These are phyloP conservation scores for Tetramorium bicarinatum DNA, from an alignment of 2,888 invertebrate genomes.

Conservation along the genomic window DNA sequence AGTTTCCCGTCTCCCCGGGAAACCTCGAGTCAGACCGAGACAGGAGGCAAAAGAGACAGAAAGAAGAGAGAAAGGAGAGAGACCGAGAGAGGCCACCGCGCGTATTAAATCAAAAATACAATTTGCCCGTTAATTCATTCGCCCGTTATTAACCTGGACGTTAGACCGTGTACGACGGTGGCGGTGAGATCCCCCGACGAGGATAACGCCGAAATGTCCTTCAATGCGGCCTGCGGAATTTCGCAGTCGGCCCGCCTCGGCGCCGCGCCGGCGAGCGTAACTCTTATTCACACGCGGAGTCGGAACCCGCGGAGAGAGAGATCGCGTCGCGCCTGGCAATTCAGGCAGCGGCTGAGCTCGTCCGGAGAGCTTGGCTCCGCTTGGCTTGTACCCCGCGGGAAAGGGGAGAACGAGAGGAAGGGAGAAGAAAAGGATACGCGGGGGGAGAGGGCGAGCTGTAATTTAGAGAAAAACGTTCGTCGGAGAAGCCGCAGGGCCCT, in stretches of 20 bases:
- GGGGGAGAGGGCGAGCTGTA: slow-evolving; percentile 72
- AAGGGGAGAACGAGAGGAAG: slow-evolving; percentile 55
- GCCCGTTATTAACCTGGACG: slow-evolving; percentile 53
- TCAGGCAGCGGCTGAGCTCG: slow-evolving; percentile 64
- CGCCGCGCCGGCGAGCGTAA: slow-evolving; percentile 15
- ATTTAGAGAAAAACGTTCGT: slow-evolving; percentile 79
- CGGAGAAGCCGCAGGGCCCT: slow-evolving; percentile 74
- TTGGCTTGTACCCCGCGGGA: slow-evolving; percentile 64
- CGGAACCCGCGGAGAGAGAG: slow-evolving; percentile 26
- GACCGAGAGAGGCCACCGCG: neutral
- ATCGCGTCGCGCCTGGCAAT: slow-evolving; percentile 66
- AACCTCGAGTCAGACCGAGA: slow-evolving; percentile 24
- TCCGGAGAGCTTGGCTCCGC: slow-evolving; percentile 6
- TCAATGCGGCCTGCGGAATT: slow-evolving; percentile 34
- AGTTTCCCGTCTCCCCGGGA: slow-evolving; percentile 52
- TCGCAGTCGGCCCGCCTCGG: slow-evolving; percentile 32
- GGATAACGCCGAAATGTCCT: neutral
- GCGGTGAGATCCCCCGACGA: neutral
- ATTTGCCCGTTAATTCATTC: slow-evolving; percentile 52
- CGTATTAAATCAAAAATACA: slow-evolving; percentile 55
- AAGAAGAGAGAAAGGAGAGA: neutral
- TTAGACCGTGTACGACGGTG: neutral
- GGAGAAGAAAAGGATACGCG: slow-evolving; percentile 56
- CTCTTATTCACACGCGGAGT: slow-evolving; percentile 41
- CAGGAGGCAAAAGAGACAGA: neutral